These are phyloP conservation scores for Therioaphis trifolii DNA, from an alignment of 2,888 invertebrate genomes.

Conservation along the genomic window DNA sequence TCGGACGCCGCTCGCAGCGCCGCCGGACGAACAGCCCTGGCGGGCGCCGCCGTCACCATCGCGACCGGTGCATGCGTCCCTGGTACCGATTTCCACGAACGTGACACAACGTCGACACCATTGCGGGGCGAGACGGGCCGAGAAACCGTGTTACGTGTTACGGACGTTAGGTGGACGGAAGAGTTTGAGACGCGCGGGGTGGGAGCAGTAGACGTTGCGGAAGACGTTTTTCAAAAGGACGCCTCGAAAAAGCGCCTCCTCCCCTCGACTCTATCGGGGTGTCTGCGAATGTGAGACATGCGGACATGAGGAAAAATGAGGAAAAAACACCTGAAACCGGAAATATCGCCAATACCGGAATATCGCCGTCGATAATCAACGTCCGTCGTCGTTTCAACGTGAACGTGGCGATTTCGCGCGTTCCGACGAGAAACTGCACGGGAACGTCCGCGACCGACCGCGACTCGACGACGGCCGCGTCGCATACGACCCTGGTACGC, in stretches of 20 bases:
- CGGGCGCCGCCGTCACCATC: background rate
- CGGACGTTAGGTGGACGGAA: background rate
- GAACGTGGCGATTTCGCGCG: too few species aligned
- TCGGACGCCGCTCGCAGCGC: background rate
- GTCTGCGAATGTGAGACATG: too few species aligned
- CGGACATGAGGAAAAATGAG: too few species aligned
- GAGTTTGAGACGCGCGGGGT: background rate
- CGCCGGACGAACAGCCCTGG: background rate
- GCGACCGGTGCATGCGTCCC: background rate
- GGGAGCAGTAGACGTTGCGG: background rate
- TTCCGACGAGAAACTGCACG: background rate
- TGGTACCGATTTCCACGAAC: slow-evolving; percentile 31
- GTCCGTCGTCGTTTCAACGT: too few species aligned
- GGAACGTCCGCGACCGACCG: background rate
- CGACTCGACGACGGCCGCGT: background rate
- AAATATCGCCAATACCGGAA: too few species aligned
- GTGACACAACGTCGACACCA: slow-evolving; percentile 31
- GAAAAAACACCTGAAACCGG: too few species aligned
- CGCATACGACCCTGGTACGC: slow-evolving; percentile 32
- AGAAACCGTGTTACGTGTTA: background rate
- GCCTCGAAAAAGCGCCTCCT: too few species aligned
- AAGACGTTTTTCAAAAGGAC: too few species aligned
- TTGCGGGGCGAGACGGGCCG: background rate
- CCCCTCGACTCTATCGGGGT: too few species aligned
- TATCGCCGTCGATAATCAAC: too few species aligned